phyloP scores from a whole-genome alignment of 1,140 invertebrate genomes.

The Anoplolepis gracilipes region DNA sequence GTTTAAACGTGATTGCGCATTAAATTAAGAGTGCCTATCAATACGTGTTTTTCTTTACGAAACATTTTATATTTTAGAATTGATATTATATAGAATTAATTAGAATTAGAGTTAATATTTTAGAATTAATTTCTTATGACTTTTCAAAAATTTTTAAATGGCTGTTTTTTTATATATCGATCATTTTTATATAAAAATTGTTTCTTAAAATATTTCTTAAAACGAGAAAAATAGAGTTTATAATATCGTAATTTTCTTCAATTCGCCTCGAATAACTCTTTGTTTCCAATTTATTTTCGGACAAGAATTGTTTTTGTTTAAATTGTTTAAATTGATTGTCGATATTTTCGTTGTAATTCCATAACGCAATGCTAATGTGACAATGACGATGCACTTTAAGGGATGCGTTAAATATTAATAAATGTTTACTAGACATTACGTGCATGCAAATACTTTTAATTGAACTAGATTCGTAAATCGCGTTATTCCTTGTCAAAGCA shows the following conservation, averaged over 20 bases:
- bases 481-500: not conserved
- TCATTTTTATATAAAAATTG: not conserved
- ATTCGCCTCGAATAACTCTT: not conserved
- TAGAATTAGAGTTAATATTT: too few species aligned
- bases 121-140: not conserved
- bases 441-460: conserved; percentile 11
- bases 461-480: conserved; percentile 12
- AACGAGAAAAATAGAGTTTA: not conserved
- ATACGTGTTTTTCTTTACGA: not conserved
- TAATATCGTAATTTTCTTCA: not conserved
- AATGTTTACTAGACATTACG: not conserved
- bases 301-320: not conserved
- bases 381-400: conserved; percentile 35
- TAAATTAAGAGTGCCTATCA: not conserved
- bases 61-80: not conserved
- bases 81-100: too few species aligned
- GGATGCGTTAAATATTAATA: conserved; percentile 39
- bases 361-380: conserved; percentile 30
- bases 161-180: not conserved
- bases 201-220: not conserved
- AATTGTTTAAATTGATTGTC: conserved; percentile 6
- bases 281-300: conserved; percentile 6
- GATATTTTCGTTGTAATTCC: conserved; percentile 14
- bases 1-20: not conserved
- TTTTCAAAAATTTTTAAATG: not conserved